These are phyloP conservation scores for Lissocephala sabroskyi DNA, from an alignment of 2,888 invertebrate species.

Conservation along the genomic window DNA sequence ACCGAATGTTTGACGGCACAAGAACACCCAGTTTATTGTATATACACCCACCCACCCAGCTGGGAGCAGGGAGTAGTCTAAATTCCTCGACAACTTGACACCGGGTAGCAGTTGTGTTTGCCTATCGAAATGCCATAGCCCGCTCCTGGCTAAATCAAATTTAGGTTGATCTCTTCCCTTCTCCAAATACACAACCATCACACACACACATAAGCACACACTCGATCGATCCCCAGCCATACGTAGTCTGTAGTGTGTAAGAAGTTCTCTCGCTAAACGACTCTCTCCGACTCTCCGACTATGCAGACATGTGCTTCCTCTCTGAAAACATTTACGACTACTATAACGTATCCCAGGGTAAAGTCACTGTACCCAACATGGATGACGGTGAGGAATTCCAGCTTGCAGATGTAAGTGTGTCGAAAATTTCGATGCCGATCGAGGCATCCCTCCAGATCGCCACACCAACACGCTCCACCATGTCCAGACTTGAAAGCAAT, in stretches of 20 bases:
- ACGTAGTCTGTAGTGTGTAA: conserved; percentile 27
- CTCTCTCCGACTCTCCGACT: conserved; percentile 69
- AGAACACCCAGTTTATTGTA: conserved; percentile 15
- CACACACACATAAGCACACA: conserved; percentile 12
- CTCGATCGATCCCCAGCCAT: conserved; percentile 9
- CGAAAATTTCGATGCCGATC: conserved; percentile 25
- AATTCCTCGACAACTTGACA: conserved; percentile 30
- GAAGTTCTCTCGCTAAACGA: conserved; percentile 41
- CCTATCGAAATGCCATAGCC: conserved; percentile 42
- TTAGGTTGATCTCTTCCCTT: no score
- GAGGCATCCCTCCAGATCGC: conserved; percentile 5
- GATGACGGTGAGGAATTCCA: conserved; percentile 95
- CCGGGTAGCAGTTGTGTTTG: conserved; percentile 38
- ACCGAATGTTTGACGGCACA: no score
- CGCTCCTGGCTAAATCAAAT: conserved; percentile 67
- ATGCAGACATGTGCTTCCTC: conserved; percentile 84
- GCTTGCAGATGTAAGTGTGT: conserved; percentile 93
- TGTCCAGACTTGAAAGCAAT: conserved; percentile 24
- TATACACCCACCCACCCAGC: conserved; percentile 41
- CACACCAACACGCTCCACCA: conserved; percentile 22
- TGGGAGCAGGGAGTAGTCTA: conserved; percentile 65
- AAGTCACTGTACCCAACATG: conserved; percentile 93
- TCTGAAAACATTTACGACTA: conserved; percentile 94
- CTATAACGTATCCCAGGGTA: conserved; percentile 96
- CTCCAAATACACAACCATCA: conserved; percentile 3